Evolutionary conservation across 2,888 invertebrate genomes (phyloP), one percentile per base, ranked within the genome.

Genomic region (Mycalesis mineus): DNA sequence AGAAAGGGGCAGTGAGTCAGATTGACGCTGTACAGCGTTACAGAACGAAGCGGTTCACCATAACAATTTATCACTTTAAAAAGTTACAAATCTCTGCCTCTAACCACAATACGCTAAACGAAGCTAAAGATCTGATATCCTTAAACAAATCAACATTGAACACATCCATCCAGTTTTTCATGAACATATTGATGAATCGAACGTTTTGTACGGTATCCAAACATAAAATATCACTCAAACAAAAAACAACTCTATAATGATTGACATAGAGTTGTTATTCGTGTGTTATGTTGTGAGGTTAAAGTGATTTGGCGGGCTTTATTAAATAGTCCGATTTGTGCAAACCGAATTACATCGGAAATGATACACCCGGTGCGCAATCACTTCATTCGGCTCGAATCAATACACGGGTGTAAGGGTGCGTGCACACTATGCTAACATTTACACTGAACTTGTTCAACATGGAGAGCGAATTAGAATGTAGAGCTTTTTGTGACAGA

Each of bases 261-360:
- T 7, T 0, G 13, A 33, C 7, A 29, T 48, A 52, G 17, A 47
- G 17, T 41, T 9, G 11, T 14, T 42, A 52, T 52, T 37, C 4
- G 7, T 7, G 8, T n/a, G 9, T 8, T 22, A 59, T 7, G 33
- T 48, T 14, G 28, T n/a, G 33, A 17, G 44, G 50, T 29, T 47
- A 29, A 53, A 49, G 41, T 66, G 59, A 63, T 61, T 68, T 61
- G 62, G 44, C 37, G 22, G 1, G 65, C 66, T 70, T 74, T 71
- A 71, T 72, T 74, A 71, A 76, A 74, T 75, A 71, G 71, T 66
- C 69, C 77, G 77, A 80, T 82, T 81, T 72, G 70, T 66, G 70
- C 72, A 75, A 78, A 79, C 70, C 61, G 70, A 74, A 79, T 82
- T 74, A 78, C 71, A 63, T 58, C 61, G 67, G 73, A 68, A 69